Percentiles rank a stretch among this genome's conserved stretches.
These are phyloP conservation scores for Sphinx pinastri DNA, from an alignment of 2,888 invertebrate genomes.

Conservation along the genomic window DNA sequence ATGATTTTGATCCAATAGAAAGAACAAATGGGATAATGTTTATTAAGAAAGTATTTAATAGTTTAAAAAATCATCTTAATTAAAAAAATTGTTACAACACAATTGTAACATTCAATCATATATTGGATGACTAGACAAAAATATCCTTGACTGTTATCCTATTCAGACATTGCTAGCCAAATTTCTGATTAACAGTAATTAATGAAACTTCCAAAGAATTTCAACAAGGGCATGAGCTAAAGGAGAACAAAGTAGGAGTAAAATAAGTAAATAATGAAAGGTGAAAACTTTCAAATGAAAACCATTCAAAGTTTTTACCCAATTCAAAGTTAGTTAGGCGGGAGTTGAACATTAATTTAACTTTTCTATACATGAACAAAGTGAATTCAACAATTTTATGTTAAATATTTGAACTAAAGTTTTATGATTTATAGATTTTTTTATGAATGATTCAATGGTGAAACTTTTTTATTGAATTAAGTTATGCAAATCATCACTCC, in stretches of 20 bases:
- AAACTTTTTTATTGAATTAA: neutral
- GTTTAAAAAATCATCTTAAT: no score
- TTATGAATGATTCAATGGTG: neutral
- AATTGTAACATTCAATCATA: no score
- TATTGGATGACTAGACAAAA: no score
- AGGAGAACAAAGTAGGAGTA: slow-evolving; percentile 61
- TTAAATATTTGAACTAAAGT: slow-evolving; percentile 12
- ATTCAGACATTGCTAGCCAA: neutral
- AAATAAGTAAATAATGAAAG: slow-evolving; percentile 69
- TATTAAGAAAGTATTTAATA: no score
- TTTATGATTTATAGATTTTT: slow-evolving; percentile 7
- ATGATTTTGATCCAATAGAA: no score
- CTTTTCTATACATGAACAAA: slow-evolving; percentile 49
- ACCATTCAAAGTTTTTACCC: slow-evolving; percentile 66
- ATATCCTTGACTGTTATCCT: neutral
- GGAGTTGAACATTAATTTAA: slow-evolving; percentile 60
- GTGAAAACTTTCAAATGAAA: slow-evolving; percentile 69
- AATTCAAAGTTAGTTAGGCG: slow-evolving; percentile 58
- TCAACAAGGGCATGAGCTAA: slow-evolving; percentile 49
- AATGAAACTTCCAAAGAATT: slow-evolving; percentile 61
- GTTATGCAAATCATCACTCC: neutral
- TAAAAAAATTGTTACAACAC: no score
- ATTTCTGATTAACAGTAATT: slow-evolving; percentile 48
- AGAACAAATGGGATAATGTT: no score
- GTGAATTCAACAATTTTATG: slow-evolving; percentile 29